Percentiles rank a stretch among this genome's conserved stretches.
phyloP scores from a whole-genome alignment of 2,113 vertebrate species.

The Physeter macrocephalus region DNA sequence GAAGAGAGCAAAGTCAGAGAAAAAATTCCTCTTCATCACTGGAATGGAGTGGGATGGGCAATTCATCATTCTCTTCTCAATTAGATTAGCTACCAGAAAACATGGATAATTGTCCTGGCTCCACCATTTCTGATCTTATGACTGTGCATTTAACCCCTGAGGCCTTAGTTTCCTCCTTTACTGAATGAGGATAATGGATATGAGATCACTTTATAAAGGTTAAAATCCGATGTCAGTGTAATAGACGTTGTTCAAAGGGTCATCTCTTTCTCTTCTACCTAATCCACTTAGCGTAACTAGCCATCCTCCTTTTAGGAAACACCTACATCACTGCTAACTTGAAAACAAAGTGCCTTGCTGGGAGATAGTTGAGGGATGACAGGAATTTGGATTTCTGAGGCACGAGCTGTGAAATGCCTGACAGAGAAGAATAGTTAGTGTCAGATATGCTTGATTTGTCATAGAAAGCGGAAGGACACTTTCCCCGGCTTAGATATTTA shows the following conservation, averaged over 20 bases:
- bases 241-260: not conserved
- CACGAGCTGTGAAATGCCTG: slow-evolving; percentile 43
- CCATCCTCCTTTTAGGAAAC: not conserved
- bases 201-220: not conserved
- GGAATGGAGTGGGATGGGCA: slow-evolving; percentile 8
- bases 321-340: not conserved
- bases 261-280: not conserved
- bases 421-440: slow-evolving; percentile 44
- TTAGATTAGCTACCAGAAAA: not conserved
- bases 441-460: slow-evolving; percentile 58
- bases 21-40: not conserved
- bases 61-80: not conserved
- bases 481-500: slow-evolving; percentile 10
- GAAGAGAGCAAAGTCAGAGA: not conserved
- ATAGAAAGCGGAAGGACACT: slow-evolving; percentile 53
- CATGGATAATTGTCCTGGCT: not conserved
- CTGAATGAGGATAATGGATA: not conserved
- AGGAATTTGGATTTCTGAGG: slow-evolving; percentile 34
- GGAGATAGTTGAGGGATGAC: not conserved
- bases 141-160: not conserved
- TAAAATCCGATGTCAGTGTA: not conserved
- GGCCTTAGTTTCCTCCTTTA: not conserved
- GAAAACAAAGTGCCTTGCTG: slow-evolving; percentile 41
- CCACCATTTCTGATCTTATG: not conserved
- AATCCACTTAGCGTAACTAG: not conserved